These are phyloP conservation scores for Ia io DNA, from an alignment of 2,113 vertebrate species.

Conservation along the genomic window DNA sequence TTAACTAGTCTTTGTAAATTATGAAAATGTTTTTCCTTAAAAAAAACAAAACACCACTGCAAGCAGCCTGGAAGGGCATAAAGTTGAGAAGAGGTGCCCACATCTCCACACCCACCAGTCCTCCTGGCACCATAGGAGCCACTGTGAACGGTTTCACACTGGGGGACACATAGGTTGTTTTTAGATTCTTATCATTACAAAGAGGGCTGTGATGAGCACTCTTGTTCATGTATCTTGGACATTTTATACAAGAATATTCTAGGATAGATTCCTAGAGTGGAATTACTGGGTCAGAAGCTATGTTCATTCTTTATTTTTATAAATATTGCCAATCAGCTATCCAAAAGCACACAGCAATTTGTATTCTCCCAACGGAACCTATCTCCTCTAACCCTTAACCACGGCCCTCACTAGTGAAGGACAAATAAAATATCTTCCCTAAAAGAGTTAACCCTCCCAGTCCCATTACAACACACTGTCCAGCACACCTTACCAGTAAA, in stretches of 20 bases:
- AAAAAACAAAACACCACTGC: neutral
- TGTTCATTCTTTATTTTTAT: neutral
- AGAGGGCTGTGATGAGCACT: neutral
- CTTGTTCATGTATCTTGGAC: neutral
- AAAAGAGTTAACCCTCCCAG: neutral
- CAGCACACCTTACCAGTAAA: neutral
- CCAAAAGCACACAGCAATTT: neutral
- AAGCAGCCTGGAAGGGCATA: neutral
- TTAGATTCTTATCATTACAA: neutral
- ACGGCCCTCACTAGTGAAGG: neutral
- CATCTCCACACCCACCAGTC: neutral
- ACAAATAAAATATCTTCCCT: neutral
- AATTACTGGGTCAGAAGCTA: neutral
- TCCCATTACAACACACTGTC: neutral
- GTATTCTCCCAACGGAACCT: neutral
- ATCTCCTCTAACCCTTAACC: neutral
- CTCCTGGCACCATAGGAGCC: neutral
- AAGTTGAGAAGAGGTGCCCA: neutral
- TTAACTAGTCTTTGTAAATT: slow-evolving; percentile 12
- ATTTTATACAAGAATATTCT: neutral
- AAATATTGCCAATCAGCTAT: neutral
- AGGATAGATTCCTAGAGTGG: neutral
- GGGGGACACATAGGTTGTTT: neutral
- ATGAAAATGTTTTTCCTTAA: neutral
- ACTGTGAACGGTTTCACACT: neutral